Evolutionary conservation across 2,797 vertebrate genomes (phyloP).

Genomic region (Diplodus puntazzo): DNA sequence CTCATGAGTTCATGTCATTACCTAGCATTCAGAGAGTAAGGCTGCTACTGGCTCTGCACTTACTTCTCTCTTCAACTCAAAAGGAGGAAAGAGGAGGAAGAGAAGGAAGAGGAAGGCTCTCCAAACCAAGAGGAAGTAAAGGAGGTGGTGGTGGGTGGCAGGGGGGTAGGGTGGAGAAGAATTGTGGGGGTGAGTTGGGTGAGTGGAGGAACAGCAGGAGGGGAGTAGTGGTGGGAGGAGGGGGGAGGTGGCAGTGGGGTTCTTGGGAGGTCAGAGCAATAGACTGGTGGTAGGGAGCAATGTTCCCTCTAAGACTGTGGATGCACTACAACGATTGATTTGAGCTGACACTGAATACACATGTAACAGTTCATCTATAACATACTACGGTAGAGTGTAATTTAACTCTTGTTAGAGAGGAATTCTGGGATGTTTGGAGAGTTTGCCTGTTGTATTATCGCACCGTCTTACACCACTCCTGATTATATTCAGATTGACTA

Average conservation of each 20-base stretch:
- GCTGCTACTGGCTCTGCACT: conserved; percentile 87
- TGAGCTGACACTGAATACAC: background rate
- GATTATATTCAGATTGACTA: background rate
- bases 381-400: background rate
- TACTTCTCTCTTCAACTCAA: conserved; percentile 88
- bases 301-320: conserved; percentile 67
- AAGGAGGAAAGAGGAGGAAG: conserved; percentile 82
- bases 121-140: conserved; percentile 73
- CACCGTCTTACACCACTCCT: background rate
- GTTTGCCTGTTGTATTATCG: background rate
- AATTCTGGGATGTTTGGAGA: background rate
- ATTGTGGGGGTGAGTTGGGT: conserved; percentile 64
- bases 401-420: background rate
- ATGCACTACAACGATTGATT: conserved; percentile 44
- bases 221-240: conserved; percentile 53
- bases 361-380: background rate
- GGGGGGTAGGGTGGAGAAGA: conserved; percentile 48
- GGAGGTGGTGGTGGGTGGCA: conserved; percentile 58
- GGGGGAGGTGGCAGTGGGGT: conserved; percentile 51
- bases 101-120: conserved; percentile 74
- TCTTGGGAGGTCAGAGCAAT: conserved; percentile 54
- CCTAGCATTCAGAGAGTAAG: conserved; percentile 86
- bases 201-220: conserved; percentile 61
- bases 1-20: conserved; percentile 76
- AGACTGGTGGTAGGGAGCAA: conserved; percentile 58